A percentile compares a stretch with the other conserved stretches of the same genome.
These are phyloP conservation scores for Astyanax mexicanus DNA, from an alignment of 2,797 vertebrate genomes.

Conservation along the genomic window DNA sequence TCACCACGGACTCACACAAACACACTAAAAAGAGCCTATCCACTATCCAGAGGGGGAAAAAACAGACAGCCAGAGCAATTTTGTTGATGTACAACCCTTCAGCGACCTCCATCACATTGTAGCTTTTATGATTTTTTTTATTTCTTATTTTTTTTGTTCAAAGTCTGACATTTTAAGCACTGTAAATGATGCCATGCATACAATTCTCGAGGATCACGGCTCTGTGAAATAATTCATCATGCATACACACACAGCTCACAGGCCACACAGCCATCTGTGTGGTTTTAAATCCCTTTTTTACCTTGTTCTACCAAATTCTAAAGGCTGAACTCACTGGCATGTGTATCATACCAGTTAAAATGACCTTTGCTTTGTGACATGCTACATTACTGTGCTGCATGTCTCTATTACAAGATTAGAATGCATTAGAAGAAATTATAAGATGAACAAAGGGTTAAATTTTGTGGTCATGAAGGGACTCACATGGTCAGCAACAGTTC, in stretches of 20 bases:
- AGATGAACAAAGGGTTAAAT: too few relatives aligned
- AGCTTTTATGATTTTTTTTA: slow-evolving; percentile 47
- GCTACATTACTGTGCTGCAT: too few relatives aligned
- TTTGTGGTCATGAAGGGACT: too few relatives aligned
- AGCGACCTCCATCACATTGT: slow-evolving; percentile 40
- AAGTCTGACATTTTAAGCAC: slow-evolving; percentile 37
- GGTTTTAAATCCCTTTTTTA: neutral
- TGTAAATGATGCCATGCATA: slow-evolving; percentile 43
- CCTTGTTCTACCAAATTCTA: too few relatives aligned
- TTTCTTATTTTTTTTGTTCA: slow-evolving; percentile 39
- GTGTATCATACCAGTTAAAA: too few relatives aligned
- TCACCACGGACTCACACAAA: slow-evolving; percentile 16
- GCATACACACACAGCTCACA: slow-evolving; percentile 6
- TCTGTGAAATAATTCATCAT: slow-evolving; percentile 39
- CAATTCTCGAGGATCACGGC: slow-evolving; percentile 39
- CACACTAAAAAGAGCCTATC: slow-evolving; percentile 20
- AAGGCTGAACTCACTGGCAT: too few relatives aligned
- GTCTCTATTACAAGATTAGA: too few relatives aligned
- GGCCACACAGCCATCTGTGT: slow-evolving; percentile 13
- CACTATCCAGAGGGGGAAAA: slow-evolving; percentile 10
- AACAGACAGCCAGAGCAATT: slow-evolving; percentile 37
- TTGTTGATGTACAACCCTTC: slow-evolving; percentile 43
- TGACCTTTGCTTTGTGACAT: too few relatives aligned
- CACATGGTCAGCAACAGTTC: too few relatives aligned
- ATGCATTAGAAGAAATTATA: too few relatives aligned